phyloP scores from a whole-genome alignment of 2,888 invertebrate species.

The Arge pagana region DNA sequence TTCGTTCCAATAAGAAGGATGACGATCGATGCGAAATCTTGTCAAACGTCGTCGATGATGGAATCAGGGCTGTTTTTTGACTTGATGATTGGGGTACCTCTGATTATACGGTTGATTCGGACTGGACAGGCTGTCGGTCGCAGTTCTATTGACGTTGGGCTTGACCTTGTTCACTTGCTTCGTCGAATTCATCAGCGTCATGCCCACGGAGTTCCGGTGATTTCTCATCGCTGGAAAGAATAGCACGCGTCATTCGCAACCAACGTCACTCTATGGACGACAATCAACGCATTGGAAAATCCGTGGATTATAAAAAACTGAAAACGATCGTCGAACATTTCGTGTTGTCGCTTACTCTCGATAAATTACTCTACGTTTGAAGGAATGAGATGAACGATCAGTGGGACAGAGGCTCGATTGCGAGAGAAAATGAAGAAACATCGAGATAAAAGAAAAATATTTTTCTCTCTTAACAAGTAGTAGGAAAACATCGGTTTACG shows the following conservation, averaged over 20 bases:
- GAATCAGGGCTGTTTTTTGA: no score
- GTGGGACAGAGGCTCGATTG: not conserved
- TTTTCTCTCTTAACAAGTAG: slow-evolving; percentile 13
- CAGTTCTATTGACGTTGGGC: slow-evolving; percentile 80
- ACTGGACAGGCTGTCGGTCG: slow-evolving; percentile 73
- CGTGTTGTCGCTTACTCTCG: not conserved
- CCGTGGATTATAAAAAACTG: slow-evolving; percentile 31
- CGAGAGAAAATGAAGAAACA: not conserved
- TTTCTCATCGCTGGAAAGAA: slow-evolving; percentile 80
- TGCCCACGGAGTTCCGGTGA: slow-evolving; percentile 74
- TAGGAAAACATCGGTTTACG: slow-evolving; percentile 4
- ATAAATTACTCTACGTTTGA: no score
- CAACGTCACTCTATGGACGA: slow-evolving; percentile 25
- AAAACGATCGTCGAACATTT: not conserved
- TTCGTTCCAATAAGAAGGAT: no score
- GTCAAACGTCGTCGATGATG: no score
- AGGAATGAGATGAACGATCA: no score
- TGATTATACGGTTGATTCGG: slow-evolving; percentile 71
- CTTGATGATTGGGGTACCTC: no score
- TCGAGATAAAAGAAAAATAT: slow-evolving; percentile 14
- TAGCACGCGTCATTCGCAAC: no score
- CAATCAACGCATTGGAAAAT: slow-evolving; percentile 23
- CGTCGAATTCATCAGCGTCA: slow-evolving; percentile 74
- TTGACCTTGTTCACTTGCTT: slow-evolving; percentile 90
- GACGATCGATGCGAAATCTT: no score